phyloP scores from a whole-genome alignment of 2,797 vertebrate genomes.

The Cryptoprocta ferox region DNA sequence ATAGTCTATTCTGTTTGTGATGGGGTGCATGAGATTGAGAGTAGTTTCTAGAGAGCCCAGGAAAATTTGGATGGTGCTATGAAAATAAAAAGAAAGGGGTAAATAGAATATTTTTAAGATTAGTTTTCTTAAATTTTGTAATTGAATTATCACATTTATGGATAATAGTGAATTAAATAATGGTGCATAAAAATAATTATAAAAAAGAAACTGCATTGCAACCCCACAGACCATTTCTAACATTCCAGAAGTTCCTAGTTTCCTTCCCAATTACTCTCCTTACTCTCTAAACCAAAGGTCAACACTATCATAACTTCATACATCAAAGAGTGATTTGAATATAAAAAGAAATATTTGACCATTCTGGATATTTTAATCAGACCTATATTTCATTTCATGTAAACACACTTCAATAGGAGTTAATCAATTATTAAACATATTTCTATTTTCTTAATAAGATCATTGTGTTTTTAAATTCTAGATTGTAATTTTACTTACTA shows the following conservation, averaged over 20 bases:
- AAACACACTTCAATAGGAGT: neutral
- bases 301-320: neutral
- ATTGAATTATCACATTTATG: neutral
- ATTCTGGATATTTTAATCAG: neutral
- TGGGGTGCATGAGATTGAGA: neutral
- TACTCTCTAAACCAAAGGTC: neutral
- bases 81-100: neutral
- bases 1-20: neutral
- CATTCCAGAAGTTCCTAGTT: neutral
- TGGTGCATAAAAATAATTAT: neutral
- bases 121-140: neutral
- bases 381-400: neutral
- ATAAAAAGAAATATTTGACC: neutral
- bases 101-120: neutral
- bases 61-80: neutral
- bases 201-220: neutral
- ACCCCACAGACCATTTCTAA: neutral
- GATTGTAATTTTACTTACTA: neutral
- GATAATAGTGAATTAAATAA: neutral
- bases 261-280: neutral
- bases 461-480: neutral
- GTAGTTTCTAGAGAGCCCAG: neutral
- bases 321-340: neutral
- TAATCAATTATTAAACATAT: neutral
- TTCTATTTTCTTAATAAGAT: neutral